phyloP scores from a whole-genome alignment of 2,797 vertebrate species.

The Hirundo rustica region DNA sequence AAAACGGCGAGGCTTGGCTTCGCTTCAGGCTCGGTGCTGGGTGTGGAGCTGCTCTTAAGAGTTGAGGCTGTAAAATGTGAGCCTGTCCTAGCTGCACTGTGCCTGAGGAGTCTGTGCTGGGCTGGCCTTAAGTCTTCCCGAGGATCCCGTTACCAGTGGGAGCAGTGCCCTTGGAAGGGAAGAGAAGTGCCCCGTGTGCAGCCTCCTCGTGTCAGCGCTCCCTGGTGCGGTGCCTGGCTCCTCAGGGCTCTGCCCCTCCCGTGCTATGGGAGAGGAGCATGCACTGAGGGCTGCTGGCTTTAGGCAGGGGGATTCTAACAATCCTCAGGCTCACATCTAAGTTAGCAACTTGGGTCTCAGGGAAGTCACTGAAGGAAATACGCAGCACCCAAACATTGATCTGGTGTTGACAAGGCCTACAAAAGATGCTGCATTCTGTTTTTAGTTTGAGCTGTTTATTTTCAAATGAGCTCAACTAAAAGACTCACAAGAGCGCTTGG shows the following conservation, averaged over 20 bases:
- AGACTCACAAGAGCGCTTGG: neutral
- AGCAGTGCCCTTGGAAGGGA: neutral
- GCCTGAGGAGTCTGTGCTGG: too few species aligned
- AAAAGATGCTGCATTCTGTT: rapidly evolving
- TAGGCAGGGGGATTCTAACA: rapidly evolving
- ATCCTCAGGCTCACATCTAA: neutral
- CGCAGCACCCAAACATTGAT: rapidly evolving
- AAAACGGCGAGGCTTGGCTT: too few species aligned
- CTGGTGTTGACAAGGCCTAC: rapidly evolving
- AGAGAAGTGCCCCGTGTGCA: neutral
- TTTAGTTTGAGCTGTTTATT: neutral
- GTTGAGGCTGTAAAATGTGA: neutral
- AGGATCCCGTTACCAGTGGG: rapidly evolving
- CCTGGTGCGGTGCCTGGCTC: neutral
- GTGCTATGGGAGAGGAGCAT: rapidly evolving
- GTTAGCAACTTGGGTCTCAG: neutral
- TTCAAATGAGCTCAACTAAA: neutral
- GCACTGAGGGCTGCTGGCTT: neutral
- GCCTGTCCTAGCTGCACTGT: neutral
- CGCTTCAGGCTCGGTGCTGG: neutral
- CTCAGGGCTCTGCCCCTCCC: neutral
- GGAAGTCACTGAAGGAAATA: neutral
- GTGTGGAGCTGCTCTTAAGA: neutral
- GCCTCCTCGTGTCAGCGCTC: neutral
- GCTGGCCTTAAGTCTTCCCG: rapidly evolving